These are phyloP conservation scores for Eurytoma californica DNA, from an alignment of 2,888 invertebrate species.

Conservation along the genomic window DNA sequence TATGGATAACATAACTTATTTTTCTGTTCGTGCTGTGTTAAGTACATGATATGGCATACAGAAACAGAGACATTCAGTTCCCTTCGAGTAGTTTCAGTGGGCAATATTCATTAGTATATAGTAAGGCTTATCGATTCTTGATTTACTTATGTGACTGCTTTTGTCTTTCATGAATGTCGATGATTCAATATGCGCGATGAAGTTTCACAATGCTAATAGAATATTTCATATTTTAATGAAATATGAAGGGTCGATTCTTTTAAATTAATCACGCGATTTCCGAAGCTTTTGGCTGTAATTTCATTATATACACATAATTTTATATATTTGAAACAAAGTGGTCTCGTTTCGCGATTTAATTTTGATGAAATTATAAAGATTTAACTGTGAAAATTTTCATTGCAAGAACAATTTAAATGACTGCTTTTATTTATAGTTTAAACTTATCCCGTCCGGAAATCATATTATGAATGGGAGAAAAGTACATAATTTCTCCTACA, in stretches of 20 bases:
- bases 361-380: too few species aligned
- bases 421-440: too few species aligned
- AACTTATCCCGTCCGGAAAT: too few species aligned
- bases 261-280: slow-evolving; percentile 33
- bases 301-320: slow-evolving; percentile 22
- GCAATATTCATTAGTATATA: slow-evolving; percentile 35
- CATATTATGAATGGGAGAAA: too few species aligned
- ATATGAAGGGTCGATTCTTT: slow-evolving; percentile 21
- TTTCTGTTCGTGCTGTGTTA: too few species aligned
- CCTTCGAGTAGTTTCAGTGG: background rate
- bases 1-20: too few species aligned
- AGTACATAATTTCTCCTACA: too few species aligned
- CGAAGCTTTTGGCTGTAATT: slow-evolving; percentile 23
- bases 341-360: background rate
- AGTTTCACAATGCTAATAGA: slow-evolving; percentile 16
- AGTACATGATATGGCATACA: too few species aligned
- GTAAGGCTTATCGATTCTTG: slow-evolving; percentile 37
- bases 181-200: slow-evolving; percentile 13
- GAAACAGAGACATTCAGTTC: too few species aligned
- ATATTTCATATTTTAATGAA: slow-evolving; percentile 29
- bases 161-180: slow-evolving; percentile 14
- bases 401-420: too few species aligned
- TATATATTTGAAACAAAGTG: background rate
- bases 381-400: too few species aligned
- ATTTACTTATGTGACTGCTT: slow-evolving; percentile 26